phyloP scores from a whole-genome alignment of 2,113 vertebrate genomes.

The Lucifuga dentata region DNA sequence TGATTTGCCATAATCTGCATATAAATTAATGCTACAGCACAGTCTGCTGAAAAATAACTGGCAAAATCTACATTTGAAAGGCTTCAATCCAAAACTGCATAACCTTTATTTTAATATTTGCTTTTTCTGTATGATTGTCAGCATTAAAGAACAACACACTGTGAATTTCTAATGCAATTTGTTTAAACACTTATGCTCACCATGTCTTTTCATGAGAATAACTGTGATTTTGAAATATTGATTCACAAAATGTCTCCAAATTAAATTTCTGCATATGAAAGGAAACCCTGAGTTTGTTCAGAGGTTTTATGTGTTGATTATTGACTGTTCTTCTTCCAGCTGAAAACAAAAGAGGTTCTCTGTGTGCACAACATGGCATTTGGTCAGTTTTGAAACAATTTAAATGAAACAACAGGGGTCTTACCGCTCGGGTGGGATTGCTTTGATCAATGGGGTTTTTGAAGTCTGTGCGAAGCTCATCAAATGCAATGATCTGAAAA shows the following conservation, averaged over 20 bases:
- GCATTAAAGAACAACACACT: not conserved
- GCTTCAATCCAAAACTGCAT: not conserved
- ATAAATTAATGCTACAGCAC: constrained; percentile 46
- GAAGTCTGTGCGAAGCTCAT: constrained; percentile 97
- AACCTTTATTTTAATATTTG: constrained; percentile 7
- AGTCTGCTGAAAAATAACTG: constrained; percentile 28
- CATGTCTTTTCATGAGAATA: too few species aligned
- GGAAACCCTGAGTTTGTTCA: constrained; percentile 9
- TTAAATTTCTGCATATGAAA: too few species aligned
- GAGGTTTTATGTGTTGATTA: not conserved
- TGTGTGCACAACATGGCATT: constrained; percentile 7
- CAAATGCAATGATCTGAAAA: constrained; percentile 96
- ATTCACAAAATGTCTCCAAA: too few species aligned
- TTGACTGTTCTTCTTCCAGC: constrained; percentile 4
- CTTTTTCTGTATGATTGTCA: not conserved
- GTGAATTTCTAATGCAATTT: not conserved
- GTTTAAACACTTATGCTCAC: not conserved
- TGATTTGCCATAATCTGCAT: constrained; percentile 57
- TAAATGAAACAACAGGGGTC: constrained; percentile 64
- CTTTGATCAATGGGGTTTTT: constrained; percentile 99
- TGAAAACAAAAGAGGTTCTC: constrained; percentile 37
- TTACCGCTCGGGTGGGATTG: constrained; percentile 96
- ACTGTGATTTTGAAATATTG: too few species aligned
- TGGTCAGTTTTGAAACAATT: constrained; percentile 44
- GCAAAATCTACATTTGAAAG: constrained; percentile 11